Conservation (phyloP, 2,797 vertebrate genomes). For the Varecia variegata region DNA sequence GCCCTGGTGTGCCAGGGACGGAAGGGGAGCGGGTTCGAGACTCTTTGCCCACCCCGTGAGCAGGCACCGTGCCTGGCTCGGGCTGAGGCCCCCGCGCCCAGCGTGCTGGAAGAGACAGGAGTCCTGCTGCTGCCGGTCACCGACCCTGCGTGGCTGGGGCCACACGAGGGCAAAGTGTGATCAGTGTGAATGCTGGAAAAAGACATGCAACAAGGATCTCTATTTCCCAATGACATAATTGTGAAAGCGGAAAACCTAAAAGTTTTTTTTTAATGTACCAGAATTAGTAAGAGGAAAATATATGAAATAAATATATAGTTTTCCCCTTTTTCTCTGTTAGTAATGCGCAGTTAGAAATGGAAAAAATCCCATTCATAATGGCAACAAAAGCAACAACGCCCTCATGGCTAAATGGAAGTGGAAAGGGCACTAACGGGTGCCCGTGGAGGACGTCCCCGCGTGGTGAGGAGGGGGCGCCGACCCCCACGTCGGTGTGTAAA, state of each 20-base stretch:
- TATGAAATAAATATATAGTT: not conserved
- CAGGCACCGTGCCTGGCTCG: fast-evolving
- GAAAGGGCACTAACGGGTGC: too few relatives aligned
- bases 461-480: fast-evolving
- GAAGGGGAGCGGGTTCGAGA: not conserved
- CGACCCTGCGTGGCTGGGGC: not conserved
- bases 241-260: not conserved
- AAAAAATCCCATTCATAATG: not conserved
- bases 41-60: not conserved
- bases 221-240: not conserved
- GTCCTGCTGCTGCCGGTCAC: too few relatives aligned
- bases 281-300: not conserved
- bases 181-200: not conserved
- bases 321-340: not conserved
- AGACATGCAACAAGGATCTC: not conserved
- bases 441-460: too few relatives aligned
- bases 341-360: not conserved
- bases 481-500: not conserved
- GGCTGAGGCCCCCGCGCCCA: fast-evolving
- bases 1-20: not conserved
- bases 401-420: not conserved
- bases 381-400: not conserved
- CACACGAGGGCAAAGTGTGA: not conserved
- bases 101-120: not conserved
- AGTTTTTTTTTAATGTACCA: not conserved